These are phyloP conservation scores for Polydrusus pterygomalis DNA, from an alignment of 2,888 invertebrate genomes.

Conservation along the genomic window DNA sequence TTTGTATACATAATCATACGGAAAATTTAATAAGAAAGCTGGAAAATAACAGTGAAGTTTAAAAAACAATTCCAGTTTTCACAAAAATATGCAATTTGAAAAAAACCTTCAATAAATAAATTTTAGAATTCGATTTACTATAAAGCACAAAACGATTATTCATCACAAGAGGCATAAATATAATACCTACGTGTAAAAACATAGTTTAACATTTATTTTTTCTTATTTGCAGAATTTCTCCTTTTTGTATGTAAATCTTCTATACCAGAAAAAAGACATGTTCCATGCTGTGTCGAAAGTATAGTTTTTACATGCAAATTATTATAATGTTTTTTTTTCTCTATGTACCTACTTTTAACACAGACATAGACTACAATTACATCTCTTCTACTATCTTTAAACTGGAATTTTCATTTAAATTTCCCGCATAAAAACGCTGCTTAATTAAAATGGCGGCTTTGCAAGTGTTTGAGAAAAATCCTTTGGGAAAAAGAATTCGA, in stretches of 20 bases:
- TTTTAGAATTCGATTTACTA: no score
- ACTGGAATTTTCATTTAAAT: slow-evolving; percentile 48
- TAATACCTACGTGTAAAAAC: no score
- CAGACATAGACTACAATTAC: slow-evolving; percentile 52
- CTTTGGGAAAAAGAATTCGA: slow-evolving; percentile 35
- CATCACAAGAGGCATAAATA: no score
- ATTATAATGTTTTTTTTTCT: slow-evolving; percentile 52
- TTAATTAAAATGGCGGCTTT: slow-evolving; percentile 47
- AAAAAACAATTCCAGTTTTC: no score
- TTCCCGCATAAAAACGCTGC: slow-evolving; percentile 45
- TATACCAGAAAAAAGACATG: slow-evolving; percentile 30
- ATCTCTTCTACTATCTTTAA: slow-evolving; percentile 42
- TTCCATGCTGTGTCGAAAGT: slow-evolving; percentile 34
- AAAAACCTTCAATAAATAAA: no score
- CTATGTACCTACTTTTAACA: slow-evolving; percentile 49
- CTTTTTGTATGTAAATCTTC: neutral
- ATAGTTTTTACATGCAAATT: slow-evolving; percentile 48
- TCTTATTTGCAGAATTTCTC: neutral
- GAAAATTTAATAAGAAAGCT: no score
- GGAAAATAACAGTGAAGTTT: no score
- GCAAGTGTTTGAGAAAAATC: slow-evolving; percentile 35
- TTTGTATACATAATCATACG: no score
- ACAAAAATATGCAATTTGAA: no score
- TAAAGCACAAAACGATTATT: no score
- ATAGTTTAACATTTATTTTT: neutral